Conservation (phyloP, 2,113 vertebrate genomes). For the Chlamydotis undulata region DNA sequence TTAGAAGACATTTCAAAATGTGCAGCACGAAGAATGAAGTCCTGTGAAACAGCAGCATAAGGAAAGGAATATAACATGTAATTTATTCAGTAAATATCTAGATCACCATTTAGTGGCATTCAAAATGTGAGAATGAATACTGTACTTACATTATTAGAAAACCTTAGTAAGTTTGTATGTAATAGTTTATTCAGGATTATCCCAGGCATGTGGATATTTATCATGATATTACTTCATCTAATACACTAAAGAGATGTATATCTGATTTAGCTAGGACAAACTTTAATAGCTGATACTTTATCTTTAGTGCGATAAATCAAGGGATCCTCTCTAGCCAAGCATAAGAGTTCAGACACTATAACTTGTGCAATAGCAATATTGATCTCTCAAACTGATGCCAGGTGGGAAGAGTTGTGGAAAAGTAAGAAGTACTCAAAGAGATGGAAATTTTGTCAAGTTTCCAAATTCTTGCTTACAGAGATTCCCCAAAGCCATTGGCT, state of each 20-base stretch:
- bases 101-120: background rate
- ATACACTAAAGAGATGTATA: conserved; percentile 41
- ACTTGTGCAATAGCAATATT: background rate
- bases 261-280: conserved; percentile 63
- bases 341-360: background rate
- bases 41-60: background rate
- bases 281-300: conserved; percentile 53
- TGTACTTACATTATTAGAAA: background rate
- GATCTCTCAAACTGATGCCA: background rate
- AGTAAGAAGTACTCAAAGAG: background rate
- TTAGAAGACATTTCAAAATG: background rate
- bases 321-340: background rate
- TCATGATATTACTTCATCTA: conserved; percentile 39
- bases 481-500: background rate
- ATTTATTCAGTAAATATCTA: background rate
- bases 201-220: conserved; percentile 50
- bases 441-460: background rate
- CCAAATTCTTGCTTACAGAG: background rate
- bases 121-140: background rate
- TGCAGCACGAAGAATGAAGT: background rate
- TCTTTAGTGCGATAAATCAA: conserved; percentile 60
- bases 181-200: conserved; percentile 61
- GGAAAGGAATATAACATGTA: background rate
- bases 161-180: conserved; percentile 12
- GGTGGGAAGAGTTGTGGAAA: background rate